Base-by-base conservation (phyloP, 2,888 invertebrate genomes). In the Ypsolopha scabrella region DNA sequence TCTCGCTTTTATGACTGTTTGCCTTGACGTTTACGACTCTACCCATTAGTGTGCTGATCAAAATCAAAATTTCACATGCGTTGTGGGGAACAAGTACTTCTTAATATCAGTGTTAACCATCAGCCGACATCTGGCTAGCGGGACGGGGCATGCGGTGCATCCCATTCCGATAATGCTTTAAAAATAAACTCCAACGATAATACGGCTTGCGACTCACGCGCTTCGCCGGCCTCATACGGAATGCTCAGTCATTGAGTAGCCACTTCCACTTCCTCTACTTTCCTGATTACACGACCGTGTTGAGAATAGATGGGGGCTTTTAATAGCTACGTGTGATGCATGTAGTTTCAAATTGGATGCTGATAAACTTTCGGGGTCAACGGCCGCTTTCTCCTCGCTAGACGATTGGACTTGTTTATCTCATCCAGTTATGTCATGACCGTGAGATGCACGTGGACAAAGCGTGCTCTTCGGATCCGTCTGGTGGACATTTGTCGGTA, bases 231-330 rank as follows among this genome's bases (percentile, higher is more conserved):
- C 51, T 51, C 51, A 13, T 14, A 36, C 63, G 72, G 72, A 73
- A 72, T 72, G 73, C 62, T 65, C 67, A 63, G 62, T 64, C 70
- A 68, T 64, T 70, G 68, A 75, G 63, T 68, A 66, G 60, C 62
- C 62, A 58, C 70, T 69, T 72, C 69, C 71, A 69, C 70, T 75
- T 77, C 77, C 77, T 74, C 64, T 61, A 64, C 70, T 70, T 70
- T 73, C 71, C 62, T 75, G 70, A 71, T 63, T 68, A 66, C 53
- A 57, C 65, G 63, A 53, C 65, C 62, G 60, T 64, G 60, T 71
- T 67, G 61, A 63, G 66, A 65, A 70, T 58, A 61, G 61, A 53
- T 57, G 57, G 52, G 58, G 58, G 58, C 61, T 61, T 64, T 60
- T 58, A 57, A 58, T 55, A 55, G 55, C 57, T 57, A 58, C 55